Conservation (phyloP, 2,113 vertebrate genomes). For the Boulengeromyrus knoepffleri region DNA sequence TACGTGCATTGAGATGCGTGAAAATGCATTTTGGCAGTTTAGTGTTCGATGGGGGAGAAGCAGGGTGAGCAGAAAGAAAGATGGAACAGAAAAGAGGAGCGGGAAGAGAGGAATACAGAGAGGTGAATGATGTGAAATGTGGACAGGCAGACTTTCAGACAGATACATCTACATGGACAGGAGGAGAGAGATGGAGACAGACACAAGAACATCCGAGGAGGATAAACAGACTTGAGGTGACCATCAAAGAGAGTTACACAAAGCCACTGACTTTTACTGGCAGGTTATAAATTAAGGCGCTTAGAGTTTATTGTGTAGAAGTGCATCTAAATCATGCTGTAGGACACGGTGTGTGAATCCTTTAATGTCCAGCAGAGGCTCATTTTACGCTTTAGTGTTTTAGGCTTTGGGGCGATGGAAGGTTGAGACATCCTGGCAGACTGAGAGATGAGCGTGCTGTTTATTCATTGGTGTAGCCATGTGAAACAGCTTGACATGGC, state of each 20-base stretch:
- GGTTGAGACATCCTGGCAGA: background rate
- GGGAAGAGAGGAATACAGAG: background rate
- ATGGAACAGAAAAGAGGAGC: background rate
- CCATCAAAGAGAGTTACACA: background rate
- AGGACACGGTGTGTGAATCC: background rate
- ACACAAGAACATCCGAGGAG: background rate
- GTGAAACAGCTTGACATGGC: background rate
- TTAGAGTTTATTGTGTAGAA: background rate
- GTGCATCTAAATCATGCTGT: background rate
- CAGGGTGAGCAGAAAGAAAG: background rate
- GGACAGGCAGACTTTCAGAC: background rate
- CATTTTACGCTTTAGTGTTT: background rate
- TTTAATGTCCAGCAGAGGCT: background rate
- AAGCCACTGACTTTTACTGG: background rate
- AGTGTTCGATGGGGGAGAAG: background rate
- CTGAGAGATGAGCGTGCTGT: background rate
- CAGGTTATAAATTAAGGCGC: background rate
- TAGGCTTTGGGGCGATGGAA: background rate
- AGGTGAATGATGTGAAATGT: background rate
- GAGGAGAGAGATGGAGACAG: background rate
- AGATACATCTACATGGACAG: background rate
- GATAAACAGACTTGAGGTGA: background rate
- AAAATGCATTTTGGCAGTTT: background rate
- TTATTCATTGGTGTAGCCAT: background rate
- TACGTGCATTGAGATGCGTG: background rate